Conservation (phyloP, 2,888 invertebrate species). For the Meandrusa payeni region DNA sequence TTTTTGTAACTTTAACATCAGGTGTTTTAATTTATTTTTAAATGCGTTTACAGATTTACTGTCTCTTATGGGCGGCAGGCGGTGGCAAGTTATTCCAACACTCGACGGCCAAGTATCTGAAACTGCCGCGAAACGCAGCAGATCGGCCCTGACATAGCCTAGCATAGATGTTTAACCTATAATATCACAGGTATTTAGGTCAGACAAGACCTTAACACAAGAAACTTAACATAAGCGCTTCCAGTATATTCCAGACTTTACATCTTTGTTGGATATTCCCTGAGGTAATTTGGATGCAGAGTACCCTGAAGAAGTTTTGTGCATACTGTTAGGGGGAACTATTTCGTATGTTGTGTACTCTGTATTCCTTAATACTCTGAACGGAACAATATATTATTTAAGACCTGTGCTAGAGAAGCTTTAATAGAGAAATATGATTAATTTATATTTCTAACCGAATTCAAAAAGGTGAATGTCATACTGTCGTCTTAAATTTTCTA, state of each 20-base stretch:
- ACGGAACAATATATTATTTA: slow-evolving; percentile 29
- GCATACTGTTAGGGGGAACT: slow-evolving; percentile 61
- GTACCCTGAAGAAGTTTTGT: slow-evolving; percentile 62
- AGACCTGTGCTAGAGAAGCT: not conserved
- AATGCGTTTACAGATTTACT: no score
- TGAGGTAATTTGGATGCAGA: slow-evolving; percentile 67
- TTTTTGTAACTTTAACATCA: no score
- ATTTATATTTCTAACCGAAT: slow-evolving; percentile 3
- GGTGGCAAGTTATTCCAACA: no score
- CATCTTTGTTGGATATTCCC: slow-evolving; percentile 33
- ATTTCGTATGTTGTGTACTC: slow-evolving; percentile 51
- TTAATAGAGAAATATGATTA: slow-evolving; percentile 4
- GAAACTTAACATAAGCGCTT: slow-evolving; percentile 1
- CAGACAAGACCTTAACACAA: no score
- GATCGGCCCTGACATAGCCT: no score
- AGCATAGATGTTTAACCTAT: no score
- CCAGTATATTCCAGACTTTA: slow-evolving; percentile 3
- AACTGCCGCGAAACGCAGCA: no score
- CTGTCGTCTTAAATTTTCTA: not conserved
- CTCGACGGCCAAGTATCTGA: no score
- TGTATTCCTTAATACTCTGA: slow-evolving; percentile 58
- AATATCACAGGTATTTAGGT: no score
- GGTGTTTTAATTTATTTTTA: no score
- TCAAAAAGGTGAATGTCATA: no score
- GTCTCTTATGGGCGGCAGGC: no score